Evolutionary conservation across 2,797 vertebrate species (phyloP), one percentile per base, ranked within the genome.

Genomic region (Mormyrops attenuatus): DNA sequence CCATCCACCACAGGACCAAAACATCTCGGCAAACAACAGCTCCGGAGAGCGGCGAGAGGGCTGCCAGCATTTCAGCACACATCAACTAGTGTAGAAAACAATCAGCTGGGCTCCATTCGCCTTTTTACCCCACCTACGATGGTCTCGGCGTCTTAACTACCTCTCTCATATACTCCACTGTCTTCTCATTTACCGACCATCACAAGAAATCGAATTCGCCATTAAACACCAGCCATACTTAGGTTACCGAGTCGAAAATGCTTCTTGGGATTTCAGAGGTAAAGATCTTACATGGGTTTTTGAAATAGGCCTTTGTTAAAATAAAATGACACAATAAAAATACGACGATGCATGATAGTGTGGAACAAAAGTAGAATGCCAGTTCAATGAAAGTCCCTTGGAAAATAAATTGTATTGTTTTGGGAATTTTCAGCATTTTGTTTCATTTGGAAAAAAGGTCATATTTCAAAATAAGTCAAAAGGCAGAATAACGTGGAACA

Each of bases 101-200:
- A 89, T 91, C 90, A 80, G 91, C 90, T 91, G 91, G 91, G 92
- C 82, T 86, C 88, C 88, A 90, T 90, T 90, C 90, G 89, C 89
- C 87, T 92, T 90, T 73, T 91, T 90, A 92, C 90, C 90, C 91
- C 55, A 88, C 57, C 89, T 69, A 89, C 87, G 60, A 90, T 63
- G 88, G 89, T 89, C 77, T 41, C 52, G 11, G 34, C 60, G 55
- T 63, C 88, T 86, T 89, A 47, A 47, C 52, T 15, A 22, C 11
- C 34, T 60, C 41, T 20, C 77, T 41, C 38, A 47, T 47, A 82
- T 20, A 82, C 53, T 17, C 22, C 3, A 44, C 20, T 38, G 8
- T 41, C 53, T 87, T 52, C 30, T 44, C 52, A 34, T 87, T 55
- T 53, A 55, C 85, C 69, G 22, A 60, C 17, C 15, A 22, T 60